Evolutionary conservation across 2,797 vertebrate genomes (phyloP).

Genomic region (Channa striata): DNA sequence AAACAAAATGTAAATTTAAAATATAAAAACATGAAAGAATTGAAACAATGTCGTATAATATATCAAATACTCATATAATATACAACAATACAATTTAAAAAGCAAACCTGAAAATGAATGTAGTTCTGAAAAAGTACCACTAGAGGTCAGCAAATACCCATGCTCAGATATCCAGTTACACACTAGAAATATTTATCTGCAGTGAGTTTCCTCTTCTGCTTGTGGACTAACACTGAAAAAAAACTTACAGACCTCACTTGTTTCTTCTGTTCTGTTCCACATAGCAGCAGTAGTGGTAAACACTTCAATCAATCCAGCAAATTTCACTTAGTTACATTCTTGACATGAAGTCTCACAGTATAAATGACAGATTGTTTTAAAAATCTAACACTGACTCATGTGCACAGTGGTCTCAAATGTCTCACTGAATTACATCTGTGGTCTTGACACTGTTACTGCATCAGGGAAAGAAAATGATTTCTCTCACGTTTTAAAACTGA

Average conservation of each 20-base stretch:
- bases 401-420: constrained; percentile 74
- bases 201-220: constrained; percentile 58
- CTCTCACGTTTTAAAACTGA: constrained; percentile 52
- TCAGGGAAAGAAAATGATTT: constrained; percentile 46
- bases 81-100: constrained; percentile 75
- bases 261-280: constrained; percentile 44
- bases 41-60: constrained; percentile 67
- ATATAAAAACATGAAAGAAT: constrained; percentile 73
- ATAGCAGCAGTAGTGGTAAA: constrained; percentile 71
- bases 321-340: constrained; percentile 77
- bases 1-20: constrained; percentile 66
- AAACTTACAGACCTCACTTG: constrained; percentile 10
- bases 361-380: constrained; percentile 58
- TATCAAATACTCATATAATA: constrained; percentile 77
- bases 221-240: constrained; percentile 49
- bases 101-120: constrained; percentile 80
- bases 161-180: constrained; percentile 80
- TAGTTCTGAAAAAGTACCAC: constrained; percentile 81
- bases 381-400: constrained; percentile 68
- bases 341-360: constrained; percentile 77
- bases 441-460: constrained; percentile 63
- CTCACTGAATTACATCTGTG: constrained; percentile 59
- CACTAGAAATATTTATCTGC: constrained; percentile 66
- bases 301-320: constrained; percentile 52
- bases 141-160: constrained; percentile 86